A percentile compares a stretch with the other conserved stretches of the same genome.
Evolutionary conservation across 2,888 invertebrate genomes (phyloP).

Genomic region (Andrena minutula): DNA sequence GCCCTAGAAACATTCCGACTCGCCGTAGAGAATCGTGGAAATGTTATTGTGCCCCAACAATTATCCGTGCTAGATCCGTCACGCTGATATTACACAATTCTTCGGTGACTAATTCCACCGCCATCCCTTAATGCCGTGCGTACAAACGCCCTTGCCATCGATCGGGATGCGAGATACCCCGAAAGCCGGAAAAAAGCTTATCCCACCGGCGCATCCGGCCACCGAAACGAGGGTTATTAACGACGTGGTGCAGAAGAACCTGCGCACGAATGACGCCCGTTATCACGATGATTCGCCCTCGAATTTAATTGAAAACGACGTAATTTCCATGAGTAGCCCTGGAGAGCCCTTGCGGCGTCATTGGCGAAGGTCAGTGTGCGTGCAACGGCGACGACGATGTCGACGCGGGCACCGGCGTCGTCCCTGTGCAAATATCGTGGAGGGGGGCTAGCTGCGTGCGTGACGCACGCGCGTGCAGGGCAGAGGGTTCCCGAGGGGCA

Average conservation of each 20-base stretch:
- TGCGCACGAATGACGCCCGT: slow-evolving; percentile 56
- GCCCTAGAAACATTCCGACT: too few species aligned
- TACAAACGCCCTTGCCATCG: not conserved
- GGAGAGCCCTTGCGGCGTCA: slow-evolving; percentile 45
- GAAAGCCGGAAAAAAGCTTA: not conserved
- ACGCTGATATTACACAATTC: not conserved
- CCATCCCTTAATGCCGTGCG: too few species aligned
- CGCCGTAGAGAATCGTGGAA: not conserved
- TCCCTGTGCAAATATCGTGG: not conserved
- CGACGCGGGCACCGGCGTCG: slow-evolving; percentile 6
- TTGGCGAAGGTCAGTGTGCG: slow-evolving; percentile 71
- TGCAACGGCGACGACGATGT: slow-evolving; percentile 34
- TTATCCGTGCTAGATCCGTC: not conserved
- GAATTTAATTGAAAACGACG: slow-evolving; percentile 79
- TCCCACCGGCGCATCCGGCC: not conserved
- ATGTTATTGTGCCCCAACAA: not conserved
- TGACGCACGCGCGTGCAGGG: slow-evolving; percentile 38
- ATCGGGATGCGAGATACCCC: not conserved
- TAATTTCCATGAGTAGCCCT: slow-evolving; percentile 79
- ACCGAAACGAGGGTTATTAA: slow-evolving; percentile 23
- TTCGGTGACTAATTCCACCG: too few species aligned
- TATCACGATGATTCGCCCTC: slow-evolving; percentile 77
- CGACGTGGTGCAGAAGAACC: not conserved
- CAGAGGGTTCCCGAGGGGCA: slow-evolving; percentile 44
- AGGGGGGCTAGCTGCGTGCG: slow-evolving; percentile 37